Conservation (phyloP, 2,797 vertebrate genomes). For the Bovichtus diacanthus region DNA sequence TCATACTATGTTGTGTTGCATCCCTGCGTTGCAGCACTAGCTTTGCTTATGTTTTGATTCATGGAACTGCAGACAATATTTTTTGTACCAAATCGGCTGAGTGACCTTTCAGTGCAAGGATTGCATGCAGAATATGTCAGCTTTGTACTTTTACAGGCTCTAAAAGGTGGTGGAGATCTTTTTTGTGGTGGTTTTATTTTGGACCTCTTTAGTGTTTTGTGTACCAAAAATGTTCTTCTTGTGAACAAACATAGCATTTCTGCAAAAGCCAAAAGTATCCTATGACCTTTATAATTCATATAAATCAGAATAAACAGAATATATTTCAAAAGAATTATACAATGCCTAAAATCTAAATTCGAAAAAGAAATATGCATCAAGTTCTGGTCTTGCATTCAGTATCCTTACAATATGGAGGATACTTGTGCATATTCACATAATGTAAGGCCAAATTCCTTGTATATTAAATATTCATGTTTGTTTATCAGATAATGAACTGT, state of each 20-base stretch:
- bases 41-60: slow-evolving; percentile 12
- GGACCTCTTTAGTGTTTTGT: neutral
- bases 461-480: neutral
- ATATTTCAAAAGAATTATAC: neutral
- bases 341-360: neutral
- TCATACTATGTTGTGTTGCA: neutral
- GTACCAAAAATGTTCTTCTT: neutral
- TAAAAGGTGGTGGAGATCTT: neutral
- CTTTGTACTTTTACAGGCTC: neutral
- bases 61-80: slow-evolving; percentile 20
- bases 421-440: neutral
- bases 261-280: neutral
- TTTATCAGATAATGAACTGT: neutral
- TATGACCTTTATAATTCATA: neutral
- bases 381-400: neutral
- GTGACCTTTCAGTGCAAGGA: slow-evolving; percentile 6
- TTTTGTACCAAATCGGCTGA: neutral
- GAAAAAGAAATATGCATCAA: too few relatives aligned
- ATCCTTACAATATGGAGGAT: neutral
- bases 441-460: neutral
- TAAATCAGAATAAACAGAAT: neutral
- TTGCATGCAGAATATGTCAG: neutral
- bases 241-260: neutral
- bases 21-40: neutral
- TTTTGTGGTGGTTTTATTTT: neutral